A percentile compares a stretch with the other conserved stretches of the same genome.
Evolutionary conservation across 2,888 invertebrate genomes (phyloP).

Genomic region (Aphodius granarius): DNA sequence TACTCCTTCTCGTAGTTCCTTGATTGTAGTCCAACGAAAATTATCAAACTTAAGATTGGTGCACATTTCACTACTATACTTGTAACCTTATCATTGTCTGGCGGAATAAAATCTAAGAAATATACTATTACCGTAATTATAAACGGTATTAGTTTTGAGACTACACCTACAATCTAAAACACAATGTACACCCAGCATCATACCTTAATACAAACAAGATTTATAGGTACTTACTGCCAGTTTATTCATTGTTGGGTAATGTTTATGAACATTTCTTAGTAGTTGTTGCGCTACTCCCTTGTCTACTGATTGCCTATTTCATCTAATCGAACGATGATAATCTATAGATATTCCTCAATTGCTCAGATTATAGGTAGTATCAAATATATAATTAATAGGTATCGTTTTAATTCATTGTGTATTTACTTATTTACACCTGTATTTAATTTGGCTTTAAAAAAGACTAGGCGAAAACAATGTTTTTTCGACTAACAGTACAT

Average conservation of each 20-base stretch:
- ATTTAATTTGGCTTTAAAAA: too few species aligned
- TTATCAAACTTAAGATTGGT: constrained; percentile 79
- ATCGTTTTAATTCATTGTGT: too few species aligned
- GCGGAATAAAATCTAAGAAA: constrained; percentile 71
- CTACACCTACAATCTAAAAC: constrained; percentile 48
- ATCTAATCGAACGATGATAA: background rate
- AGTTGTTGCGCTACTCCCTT: background rate
- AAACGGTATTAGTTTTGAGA: constrained; percentile 81
- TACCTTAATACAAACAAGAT: too few species aligned
- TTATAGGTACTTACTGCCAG: background rate
- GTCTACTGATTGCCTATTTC: background rate
- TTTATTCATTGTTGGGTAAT: background rate
- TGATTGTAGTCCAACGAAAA: constrained; percentile 76
- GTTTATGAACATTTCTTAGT: background rate
- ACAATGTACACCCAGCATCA: background rate
- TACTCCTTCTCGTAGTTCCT: constrained; percentile 68
- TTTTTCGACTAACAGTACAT: too few species aligned
- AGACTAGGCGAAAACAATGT: too few species aligned
- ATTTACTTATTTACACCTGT: too few species aligned
- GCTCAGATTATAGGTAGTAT: background rate
- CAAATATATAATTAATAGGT: too few species aligned
- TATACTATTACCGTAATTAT: constrained; percentile 83
- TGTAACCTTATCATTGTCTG: constrained; percentile 65
- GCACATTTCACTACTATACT: constrained; percentile 83
- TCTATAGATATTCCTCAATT: background rate